Conservation (phyloP, 2,888 invertebrate species). For the Tromatobia lineatoria region DNA sequence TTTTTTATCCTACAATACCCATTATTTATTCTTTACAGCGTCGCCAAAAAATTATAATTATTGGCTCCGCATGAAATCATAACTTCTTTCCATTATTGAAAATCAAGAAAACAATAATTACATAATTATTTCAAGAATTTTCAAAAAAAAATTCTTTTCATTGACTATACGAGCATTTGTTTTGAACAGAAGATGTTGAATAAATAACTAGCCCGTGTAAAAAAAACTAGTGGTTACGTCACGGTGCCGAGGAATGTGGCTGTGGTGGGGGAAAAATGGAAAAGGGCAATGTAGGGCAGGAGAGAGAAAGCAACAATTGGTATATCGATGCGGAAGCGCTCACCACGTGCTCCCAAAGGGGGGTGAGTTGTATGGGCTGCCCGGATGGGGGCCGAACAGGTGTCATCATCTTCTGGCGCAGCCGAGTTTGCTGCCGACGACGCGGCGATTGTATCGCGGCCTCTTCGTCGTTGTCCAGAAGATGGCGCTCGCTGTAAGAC, state of each 20-base stretch:
- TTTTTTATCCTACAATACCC: too few relatives aligned
- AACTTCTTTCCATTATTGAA: too few relatives aligned
- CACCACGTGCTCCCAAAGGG: constrained; percentile 92
- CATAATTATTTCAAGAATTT: too few relatives aligned
- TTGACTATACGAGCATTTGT: too few relatives aligned
- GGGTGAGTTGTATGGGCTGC: constrained; percentile 88
- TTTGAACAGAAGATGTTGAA: too few relatives aligned
- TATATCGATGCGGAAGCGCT: constrained; percentile 64
- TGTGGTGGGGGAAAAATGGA: too few relatives aligned
- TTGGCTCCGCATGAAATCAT: too few relatives aligned
- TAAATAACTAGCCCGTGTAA: too few relatives aligned
- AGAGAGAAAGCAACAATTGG: constrained; percentile 54
- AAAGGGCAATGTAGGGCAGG: background rate
- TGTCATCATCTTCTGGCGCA: constrained; percentile 76
- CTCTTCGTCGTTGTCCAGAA: constrained; percentile 16
- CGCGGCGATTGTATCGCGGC: constrained; percentile 74
- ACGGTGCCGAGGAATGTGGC: background rate
- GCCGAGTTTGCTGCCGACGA: constrained; percentile 64
- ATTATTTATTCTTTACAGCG: too few relatives aligned
- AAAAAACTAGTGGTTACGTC: background rate
- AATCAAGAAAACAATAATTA: too few relatives aligned
- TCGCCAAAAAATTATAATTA: too few relatives aligned
- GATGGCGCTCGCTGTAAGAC: constrained; percentile 76
- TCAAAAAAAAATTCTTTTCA: too few relatives aligned
- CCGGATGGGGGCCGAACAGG: constrained; percentile 76